Evolutionary conservation across 53 echinoderm and acorn worm genomes (phyloP), one percentile per base, ranked within the genome.

Genomic region (Holothuria leucospilota): DNA sequence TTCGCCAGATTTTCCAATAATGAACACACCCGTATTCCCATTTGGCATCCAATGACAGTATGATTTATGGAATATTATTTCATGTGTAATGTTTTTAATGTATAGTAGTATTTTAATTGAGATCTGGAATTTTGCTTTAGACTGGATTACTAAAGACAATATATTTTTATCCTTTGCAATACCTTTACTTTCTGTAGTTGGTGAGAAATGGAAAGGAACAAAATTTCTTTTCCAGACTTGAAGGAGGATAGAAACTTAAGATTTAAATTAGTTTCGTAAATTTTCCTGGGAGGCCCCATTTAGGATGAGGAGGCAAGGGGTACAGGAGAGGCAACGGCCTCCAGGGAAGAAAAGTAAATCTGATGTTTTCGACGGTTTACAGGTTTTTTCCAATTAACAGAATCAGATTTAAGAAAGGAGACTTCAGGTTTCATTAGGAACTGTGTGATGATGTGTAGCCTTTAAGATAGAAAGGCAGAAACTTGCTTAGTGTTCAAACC

Each of bases 251-350:
- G 25, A 75, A 75, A 75, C 25, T 75, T 75, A 75, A 75, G 75
- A 75, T 49, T 75, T 49, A 75, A 75, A 75, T 75, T 75, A 75
- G 75, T 75, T 75, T 28, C n/a, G 75, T 75, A 75, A 75, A 75
- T 75, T 75, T 75, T 75, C 75, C 75, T 49, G 75, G 75, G 75
- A 75, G 75, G 75, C 75, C 75, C 75, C 75, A n/a, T 75, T 39
- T 52, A 75, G 75, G 75, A 75, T 14, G 75, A 75, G 75, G 49
- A 75, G 49, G 49, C n/a, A 51, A 21, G 75, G 75, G 75, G 75
- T 75, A 23, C 75, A 23, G 26, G 25, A 75, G 75, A 75, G 75
- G 75, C 75, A 11, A 49, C 28, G 51, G 24, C 75, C 75, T 75
- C 75, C 75, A 75, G 75, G 75, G 75, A 75, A 24, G 75, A 8